Base-by-base conservation (phyloP, 2,797 vertebrate genomes). In the Tinamus major region DNA sequence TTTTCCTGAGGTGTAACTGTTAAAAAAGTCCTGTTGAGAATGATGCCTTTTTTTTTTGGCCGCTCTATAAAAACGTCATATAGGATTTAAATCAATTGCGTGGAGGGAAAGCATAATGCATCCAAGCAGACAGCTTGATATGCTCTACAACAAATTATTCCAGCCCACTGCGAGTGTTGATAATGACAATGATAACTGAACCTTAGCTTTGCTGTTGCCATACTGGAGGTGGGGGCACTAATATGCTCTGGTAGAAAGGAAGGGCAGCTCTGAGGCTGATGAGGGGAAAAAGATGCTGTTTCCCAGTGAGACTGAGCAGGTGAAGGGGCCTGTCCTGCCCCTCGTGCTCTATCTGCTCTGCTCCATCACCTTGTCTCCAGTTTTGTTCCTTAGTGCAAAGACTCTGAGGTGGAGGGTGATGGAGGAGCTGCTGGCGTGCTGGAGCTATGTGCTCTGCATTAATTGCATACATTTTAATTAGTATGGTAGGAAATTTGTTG, bases 101-200 rank as follows among this genome's bases (percentile, higher is more conserved):
- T 6, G 19, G 26, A 75, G 56, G 48, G 62, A 44, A 82, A 76
- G 79, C n/a, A 67, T n/a, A 83, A 24, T 0, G 2, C 8, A 42
- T 46, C 35, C 35, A 61, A 77, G 67, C 53, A 90, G 67, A 70
- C 19, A 39, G 49, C 68, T 76, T 51, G 64, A 56, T 79, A 27
- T 68, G 55, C 51, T 85, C 44, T n/a, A 71, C 68, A 90, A 41
- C 64, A 88, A 59, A 49, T 79, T 59, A 71, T 72, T 64, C 61
- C 61, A 77, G 16, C 31, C 6, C 33, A 56, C 64, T 86, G 56
- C 29, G 80, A 29, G 58, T 64, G n/a, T 65, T 80, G 42, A 4
- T 77, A 74, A 86, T 84, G 51, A 64, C 83, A 79, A 79, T 31
- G 9, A 64, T 67, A 88, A 51, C 35, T 77, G 80, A 85, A 72